Base-by-base conservation (phyloP, 2,113 vertebrate species). In the Zosterops lateralis region DNA sequence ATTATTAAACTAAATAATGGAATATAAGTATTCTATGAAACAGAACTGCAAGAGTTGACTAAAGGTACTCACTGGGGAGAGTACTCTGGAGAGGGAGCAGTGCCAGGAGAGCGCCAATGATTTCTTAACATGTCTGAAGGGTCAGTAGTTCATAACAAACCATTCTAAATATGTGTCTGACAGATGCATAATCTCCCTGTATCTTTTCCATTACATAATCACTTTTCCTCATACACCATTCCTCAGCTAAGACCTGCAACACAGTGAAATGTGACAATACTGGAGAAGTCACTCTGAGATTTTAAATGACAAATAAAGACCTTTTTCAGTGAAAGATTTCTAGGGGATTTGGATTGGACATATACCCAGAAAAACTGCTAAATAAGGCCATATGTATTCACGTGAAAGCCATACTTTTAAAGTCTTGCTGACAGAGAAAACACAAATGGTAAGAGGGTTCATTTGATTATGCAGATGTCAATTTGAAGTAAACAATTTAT, bases 221-320 rank as follows among this genome's bases (percentile, higher is more conserved):
- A 36, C 13, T 76, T 85, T 29, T 61, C 15, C 19, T 86, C 28
- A 65, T 16, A 34, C 10, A 53, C 38, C 31, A 34, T 58, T 93
- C 38, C 25, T 86, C 67, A 83, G 73, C 58, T 83, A 73, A 90
- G 90, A 61, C 13, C 31, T 70, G 54, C 67, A 68, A 67, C 14
- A 40, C 22, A 56, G 26, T 38, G 31, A 88, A 88, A 95, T 42
- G 25, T 32, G 62, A 75, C 93, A 87, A 90, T 48, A 61, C 13
- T 65, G 42, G 31, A 65, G 58, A 58, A 87, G 40, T 34, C 21
- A 32, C 50, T 51, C 19, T 34, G 66, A 82, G 36, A 53, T 87
- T 94, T 81, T 65, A 82, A 78, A 68, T 50, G 57, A 68, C n/a
- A 73, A 87, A 82, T 91, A 67, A 93, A 91, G 81, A 66, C 44